phyloP scores from a whole-genome alignment of 2,113 vertebrate genomes.

The Thryonomys swinderianus region DNA sequence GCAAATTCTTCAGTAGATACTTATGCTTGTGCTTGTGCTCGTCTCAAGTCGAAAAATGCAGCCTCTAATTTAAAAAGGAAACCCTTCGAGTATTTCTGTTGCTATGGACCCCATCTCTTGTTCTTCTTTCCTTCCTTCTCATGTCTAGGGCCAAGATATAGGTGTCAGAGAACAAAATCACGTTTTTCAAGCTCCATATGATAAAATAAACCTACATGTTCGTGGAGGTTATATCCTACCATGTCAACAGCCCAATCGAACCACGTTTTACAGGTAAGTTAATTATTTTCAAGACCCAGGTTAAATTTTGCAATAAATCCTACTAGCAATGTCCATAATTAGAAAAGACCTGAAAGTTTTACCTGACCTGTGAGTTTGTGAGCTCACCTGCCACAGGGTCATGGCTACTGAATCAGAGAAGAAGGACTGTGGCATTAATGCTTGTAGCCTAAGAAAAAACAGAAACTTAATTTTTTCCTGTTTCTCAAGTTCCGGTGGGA shows the following conservation, averaged over 20 bases:
- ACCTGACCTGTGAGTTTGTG: neutral
- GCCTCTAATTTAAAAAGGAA: neutral
- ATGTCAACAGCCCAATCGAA: constrained; percentile 85
- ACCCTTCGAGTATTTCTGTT: neutral
- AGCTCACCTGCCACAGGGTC: neutral
- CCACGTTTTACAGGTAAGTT: constrained; percentile 81
- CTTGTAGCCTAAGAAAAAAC: neutral
- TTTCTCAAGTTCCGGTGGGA: neutral
- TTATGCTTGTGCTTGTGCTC: neutral
- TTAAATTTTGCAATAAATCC: neutral
- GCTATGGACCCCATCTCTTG: neutral
- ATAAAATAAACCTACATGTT: constrained; percentile 87
- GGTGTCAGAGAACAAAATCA: constrained; percentile 34
- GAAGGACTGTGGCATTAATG: neutral
- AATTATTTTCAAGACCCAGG: neutral
- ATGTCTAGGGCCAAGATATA: constrained; percentile 77
- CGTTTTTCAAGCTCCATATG: constrained; percentile 71
- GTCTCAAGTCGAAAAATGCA: neutral
- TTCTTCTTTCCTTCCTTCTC: neutral
- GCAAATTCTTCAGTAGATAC: neutral
- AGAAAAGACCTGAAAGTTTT: neutral
- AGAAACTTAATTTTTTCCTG: neutral
- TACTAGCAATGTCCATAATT: neutral
- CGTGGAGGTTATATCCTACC: constrained; percentile 88
- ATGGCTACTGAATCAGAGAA: neutral